phyloP scores from a whole-genome alignment of 2,888 invertebrate species.

The Argyresthia goedartella region DNA sequence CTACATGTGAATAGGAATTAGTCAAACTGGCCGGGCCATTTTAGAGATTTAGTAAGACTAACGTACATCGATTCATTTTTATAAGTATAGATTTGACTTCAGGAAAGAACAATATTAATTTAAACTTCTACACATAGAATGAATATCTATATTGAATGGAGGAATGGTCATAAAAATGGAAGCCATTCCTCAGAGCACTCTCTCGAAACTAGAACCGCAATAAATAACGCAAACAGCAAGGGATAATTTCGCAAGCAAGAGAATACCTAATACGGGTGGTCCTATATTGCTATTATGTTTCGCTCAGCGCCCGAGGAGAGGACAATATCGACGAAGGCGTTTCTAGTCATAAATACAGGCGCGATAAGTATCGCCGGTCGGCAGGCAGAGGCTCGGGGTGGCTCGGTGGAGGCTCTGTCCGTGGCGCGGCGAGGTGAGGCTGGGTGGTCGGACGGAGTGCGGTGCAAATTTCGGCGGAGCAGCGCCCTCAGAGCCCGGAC shows the following conservation, averaged over 20 bases:
- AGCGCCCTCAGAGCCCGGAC: constrained; percentile 40
- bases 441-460: constrained; percentile 47
- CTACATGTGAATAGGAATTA: too few relatives aligned
- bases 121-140: too few relatives aligned
- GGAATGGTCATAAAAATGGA: too few relatives aligned
- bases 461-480: constrained; percentile 63
- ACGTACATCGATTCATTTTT: too few relatives aligned
- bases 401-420: too few relatives aligned
- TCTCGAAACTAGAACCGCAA: background rate
- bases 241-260: background rate
- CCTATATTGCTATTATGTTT: constrained; percentile 2
- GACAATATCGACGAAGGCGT: constrained; percentile 22
- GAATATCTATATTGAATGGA: too few relatives aligned
- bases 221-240: constrained; percentile 1
- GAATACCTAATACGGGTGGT: constrained; percentile 8
- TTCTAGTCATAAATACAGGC: constrained; percentile 61
- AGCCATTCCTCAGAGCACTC: too few relatives aligned
- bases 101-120: too few relatives aligned
- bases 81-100: too few relatives aligned
- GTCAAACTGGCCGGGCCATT: too few relatives aligned
- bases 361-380: constrained; percentile 51
- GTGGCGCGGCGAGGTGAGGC: constrained; percentile 11
- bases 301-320: constrained; percentile 4
- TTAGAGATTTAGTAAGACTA: too few relatives aligned
- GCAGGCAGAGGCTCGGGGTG: constrained; percentile 16